Conservation (phyloP, 2,888 invertebrate genomes). For the Micropterix aruncella region DNA sequence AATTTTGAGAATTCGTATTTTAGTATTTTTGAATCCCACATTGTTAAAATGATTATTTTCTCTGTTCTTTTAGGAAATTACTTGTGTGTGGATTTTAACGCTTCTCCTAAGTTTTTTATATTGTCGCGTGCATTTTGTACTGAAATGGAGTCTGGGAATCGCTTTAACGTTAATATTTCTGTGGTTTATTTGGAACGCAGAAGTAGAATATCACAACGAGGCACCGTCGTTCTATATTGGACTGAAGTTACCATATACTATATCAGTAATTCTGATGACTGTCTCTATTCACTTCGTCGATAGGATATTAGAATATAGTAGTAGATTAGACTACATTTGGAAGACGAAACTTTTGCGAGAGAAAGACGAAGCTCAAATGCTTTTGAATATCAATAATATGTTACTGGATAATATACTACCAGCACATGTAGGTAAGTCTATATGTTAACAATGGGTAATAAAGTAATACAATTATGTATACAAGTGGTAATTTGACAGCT, state of each 20-base stretch:
- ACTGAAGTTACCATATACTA: slow-evolving; percentile 16
- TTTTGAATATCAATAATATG: slow-evolving; percentile 76
- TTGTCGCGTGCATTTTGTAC: slow-evolving; percentile 67
- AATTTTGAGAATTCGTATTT: no score
- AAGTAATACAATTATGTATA: slow-evolving; percentile 1
- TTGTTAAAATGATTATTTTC: no score
- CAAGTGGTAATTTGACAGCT: slow-evolving; percentile 31
- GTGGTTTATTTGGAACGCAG: slow-evolving; percentile 50
- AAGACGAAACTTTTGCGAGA: slow-evolving; percentile 59
- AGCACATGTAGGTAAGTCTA: slow-evolving; percentile 72
- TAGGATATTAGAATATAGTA: slow-evolving; percentile 80
- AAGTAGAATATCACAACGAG: slow-evolving; percentile 29
- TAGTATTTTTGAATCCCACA: no score
- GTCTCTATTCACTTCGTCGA: slow-evolving; percentile 36
- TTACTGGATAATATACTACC: slow-evolving; percentile 87
- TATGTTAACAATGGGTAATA: not conserved
- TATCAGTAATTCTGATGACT: slow-evolving; percentile 27
- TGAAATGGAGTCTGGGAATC: slow-evolving; percentile 62
- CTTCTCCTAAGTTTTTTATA: slow-evolving; percentile 66
- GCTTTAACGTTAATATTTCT: slow-evolving; percentile 51
- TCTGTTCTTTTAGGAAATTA: slow-evolving; percentile 72
- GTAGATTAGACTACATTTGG: slow-evolving; percentile 70
- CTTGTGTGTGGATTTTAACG: slow-evolving; percentile 50
- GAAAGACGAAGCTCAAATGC: slow-evolving; percentile 74
- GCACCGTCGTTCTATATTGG: slow-evolving; percentile 1